Evolutionary conservation across 2,888 invertebrate species (phyloP).

Genomic region (Ennomos quercinarius): DNA sequence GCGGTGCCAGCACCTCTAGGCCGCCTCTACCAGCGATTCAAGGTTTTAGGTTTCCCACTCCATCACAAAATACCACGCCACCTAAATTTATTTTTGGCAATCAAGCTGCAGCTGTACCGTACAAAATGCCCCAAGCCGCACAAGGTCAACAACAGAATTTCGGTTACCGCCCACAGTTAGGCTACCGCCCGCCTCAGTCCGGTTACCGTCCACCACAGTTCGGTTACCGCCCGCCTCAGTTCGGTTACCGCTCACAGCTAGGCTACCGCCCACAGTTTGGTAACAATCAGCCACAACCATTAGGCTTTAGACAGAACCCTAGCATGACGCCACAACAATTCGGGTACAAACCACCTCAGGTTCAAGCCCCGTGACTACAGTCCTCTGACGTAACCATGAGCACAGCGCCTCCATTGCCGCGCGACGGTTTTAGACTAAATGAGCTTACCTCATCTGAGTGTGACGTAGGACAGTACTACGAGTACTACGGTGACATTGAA

Average conservation of each 20-base stretch:
- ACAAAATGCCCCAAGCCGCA: not conserved
- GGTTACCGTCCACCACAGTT: not conserved
- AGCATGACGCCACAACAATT: not conserved
- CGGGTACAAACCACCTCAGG: not conserved
- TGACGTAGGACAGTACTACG: not conserved
- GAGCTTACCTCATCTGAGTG: not conserved
- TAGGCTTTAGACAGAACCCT: not conserved
- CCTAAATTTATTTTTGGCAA: conserved; percentile 1
- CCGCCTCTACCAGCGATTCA: not conserved
- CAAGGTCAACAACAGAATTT: not conserved
- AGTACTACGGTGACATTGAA: not conserved
- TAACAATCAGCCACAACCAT: not conserved
- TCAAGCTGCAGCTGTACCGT: not conserved
- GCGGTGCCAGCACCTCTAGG: not conserved
- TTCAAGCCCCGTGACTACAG: too few relatives aligned
- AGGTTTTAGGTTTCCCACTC: not conserved
- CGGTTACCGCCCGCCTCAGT: not conserved
- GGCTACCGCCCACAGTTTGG: not conserved
- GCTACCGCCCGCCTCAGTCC: not conserved
- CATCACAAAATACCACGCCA: not conserved
- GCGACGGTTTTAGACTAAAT: not conserved
- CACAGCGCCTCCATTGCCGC: not conserved
- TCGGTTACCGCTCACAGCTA: not conserved
- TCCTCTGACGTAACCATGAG: not conserved
- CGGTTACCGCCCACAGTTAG: not conserved